Evolutionary conservation across 2,888 invertebrate species (phyloP), one percentile per base, ranked within the genome.

Genomic region (Cataglyphis albicans): DNA sequence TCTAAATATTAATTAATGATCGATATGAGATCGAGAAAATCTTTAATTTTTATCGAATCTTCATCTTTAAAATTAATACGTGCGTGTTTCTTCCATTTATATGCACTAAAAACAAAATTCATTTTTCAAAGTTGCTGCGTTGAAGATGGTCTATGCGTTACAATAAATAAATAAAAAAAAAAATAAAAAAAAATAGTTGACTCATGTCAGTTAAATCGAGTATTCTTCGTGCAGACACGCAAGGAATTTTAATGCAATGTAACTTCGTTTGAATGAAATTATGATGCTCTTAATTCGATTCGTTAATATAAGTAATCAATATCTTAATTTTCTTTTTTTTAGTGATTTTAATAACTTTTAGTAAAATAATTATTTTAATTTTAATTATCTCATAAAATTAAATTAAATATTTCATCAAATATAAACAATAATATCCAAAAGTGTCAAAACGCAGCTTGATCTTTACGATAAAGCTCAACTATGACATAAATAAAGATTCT

Each of bases 1-100:
- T 85, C 88, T 86, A 89, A 86, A 72, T 84, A 88, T 89, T 84
- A 86, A 85, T 81, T 82, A 85, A 89, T 85, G 85, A 89, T 88
- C 88, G 85, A 89, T 80, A 72, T 84, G 86, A 87, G 59, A 81
- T 80, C 65, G 78, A 82, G 81, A 65, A 25, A 64, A 83, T 48
- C 48, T n/a, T 48, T n/a, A n/a, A 48, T 48, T 2, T 48, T 48
- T 48, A 18, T 48, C 6, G 6, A 18, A 48, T 48, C 18, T 48
- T 48, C 0, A 48, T 48, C 6, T n/a, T 84, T 82, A 70, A 78
- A 76, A 85, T 80, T 70, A 59, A 84, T 81, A 81, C 65, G 82
- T 75, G 80, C 81, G 82, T 80, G 88, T 63, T 72, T 67, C 15
- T 64, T 75, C 25, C 12, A 15, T 73, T 65, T 32, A n/a, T 52